Percentiles rank a stretch among this genome's conserved stretches.
phyloP scores from a whole-genome alignment of 2,113 vertebrate genomes.

The Anas platyrhynchos region DNA sequence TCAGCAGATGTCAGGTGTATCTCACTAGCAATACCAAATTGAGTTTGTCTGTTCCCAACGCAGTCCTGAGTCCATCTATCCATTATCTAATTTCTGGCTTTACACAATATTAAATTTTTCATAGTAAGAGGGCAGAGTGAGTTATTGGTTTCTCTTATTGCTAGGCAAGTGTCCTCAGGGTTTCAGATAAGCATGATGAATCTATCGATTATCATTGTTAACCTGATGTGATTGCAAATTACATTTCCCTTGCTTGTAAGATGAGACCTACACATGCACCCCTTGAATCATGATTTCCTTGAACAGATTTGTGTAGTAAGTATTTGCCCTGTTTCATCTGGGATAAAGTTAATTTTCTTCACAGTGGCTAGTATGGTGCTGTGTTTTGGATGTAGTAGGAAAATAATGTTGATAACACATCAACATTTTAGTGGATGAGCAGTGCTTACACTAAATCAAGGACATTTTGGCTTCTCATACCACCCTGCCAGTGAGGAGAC shows the following conservation, averaged over 20 bases:
- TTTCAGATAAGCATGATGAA: background rate
- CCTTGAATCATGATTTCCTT: background rate
- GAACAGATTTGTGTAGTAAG: background rate
- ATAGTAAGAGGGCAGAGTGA: background rate
- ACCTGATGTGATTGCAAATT: background rate
- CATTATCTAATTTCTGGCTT: background rate
- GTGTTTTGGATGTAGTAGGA: too few relatives aligned
- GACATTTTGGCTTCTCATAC: too few relatives aligned
- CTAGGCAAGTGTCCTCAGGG: background rate
- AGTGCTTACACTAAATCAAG: too few relatives aligned
- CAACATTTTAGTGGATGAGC: too few relatives aligned
- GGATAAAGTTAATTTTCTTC: too few relatives aligned
- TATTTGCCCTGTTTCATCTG: too few relatives aligned
- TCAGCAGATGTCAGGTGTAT: background rate
- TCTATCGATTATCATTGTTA: slow-evolving; percentile 43
- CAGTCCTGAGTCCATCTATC: background rate
- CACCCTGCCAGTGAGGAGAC: too few relatives aligned
- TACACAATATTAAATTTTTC: background rate
- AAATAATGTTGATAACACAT: too few relatives aligned
- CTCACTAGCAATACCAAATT: background rate
- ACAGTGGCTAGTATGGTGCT: too few relatives aligned
- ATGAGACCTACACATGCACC: background rate
- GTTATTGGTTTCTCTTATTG: background rate
- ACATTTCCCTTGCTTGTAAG: background rate
- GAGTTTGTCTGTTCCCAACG: background rate